Percentiles rank a stretch among this genome's conserved stretches.
These are phyloP conservation scores for Pristionchus fissidentatus DNA, from an alignment of 2,888 invertebrate species.

Conservation along the genomic window DNA sequence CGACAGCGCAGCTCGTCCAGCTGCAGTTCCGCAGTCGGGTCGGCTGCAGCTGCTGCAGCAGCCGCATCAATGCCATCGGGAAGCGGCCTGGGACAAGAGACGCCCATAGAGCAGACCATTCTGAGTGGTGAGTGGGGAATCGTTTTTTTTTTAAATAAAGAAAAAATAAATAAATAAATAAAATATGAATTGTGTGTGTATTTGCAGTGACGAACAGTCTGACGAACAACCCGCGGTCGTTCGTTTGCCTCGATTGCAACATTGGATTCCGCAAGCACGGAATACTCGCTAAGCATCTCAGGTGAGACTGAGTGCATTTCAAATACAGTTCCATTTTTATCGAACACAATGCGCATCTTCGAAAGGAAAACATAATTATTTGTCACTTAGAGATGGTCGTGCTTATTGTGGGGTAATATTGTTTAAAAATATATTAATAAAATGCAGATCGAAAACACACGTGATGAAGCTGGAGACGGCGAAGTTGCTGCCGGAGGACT, in stretches of 20 bases:
- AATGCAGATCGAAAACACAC: slow-evolving; percentile 76
- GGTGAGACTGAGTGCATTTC: too few relatives aligned
- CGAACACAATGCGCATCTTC: too few relatives aligned
- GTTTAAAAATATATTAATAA: too few relatives aligned
- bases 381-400: not conserved
- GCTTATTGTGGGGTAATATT: too few relatives aligned
- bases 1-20: not conserved
- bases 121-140: slow-evolving; percentile 24
- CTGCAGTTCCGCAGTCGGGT: not conserved
- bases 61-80: not conserved
- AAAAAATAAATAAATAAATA: not conserved
- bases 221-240: slow-evolving; percentile 88
- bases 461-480: slow-evolving; percentile 80
- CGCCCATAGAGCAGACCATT: slow-evolving; percentile 18
- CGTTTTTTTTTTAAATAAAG: too few relatives aligned
- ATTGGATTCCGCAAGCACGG: slow-evolving; percentile 95
- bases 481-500: slow-evolving; percentile 90
- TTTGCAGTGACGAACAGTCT: slow-evolving; percentile 1
- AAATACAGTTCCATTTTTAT: too few relatives aligned
- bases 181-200: not conserved
- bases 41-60: not conserved
- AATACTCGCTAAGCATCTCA: slow-evolving; percentile 94
- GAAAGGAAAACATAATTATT: not conserved
- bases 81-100: not conserved
- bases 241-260: slow-evolving; percentile 94